phyloP scores from a whole-genome alignment of 2,888 invertebrate species.

The Apeira syringaria region DNA sequence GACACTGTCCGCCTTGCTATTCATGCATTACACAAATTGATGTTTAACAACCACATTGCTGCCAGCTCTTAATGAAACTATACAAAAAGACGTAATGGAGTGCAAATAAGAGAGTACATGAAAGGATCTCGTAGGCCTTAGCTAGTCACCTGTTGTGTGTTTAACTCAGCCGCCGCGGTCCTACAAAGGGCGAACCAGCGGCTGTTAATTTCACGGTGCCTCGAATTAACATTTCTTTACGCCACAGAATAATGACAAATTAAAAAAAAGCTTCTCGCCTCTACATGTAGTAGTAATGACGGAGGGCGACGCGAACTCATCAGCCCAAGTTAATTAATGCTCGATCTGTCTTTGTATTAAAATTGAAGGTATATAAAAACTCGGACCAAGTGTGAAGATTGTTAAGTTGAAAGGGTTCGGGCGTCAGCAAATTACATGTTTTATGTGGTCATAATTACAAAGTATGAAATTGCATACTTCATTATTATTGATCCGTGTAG shows the following conservation, averaged over 20 bases:
- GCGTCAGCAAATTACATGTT: conserved; percentile 24
- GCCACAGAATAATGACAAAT: conserved; percentile 83
- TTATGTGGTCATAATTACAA: conserved; percentile 9
- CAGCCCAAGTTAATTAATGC: conserved; percentile 80
- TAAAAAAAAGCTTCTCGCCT: conserved; percentile 77
- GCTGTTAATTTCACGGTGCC: conserved; percentile 84
- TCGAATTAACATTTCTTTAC: conserved; percentile 85
- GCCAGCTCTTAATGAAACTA: conserved; percentile 69
- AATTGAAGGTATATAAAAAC: conserved; percentile 61
- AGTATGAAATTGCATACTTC: too few species aligned
- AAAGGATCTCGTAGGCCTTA: conserved; percentile 71
- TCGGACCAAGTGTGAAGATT: conserved; percentile 35
- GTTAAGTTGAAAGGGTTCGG: conserved; percentile 41
- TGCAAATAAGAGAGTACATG: conserved; percentile 79
- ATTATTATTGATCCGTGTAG: too few species aligned
- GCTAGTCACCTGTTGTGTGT: conserved; percentile 82
- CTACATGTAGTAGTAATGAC: conserved; percentile 79
- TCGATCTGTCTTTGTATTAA: conserved; percentile 82
- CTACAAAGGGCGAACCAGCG: conserved; percentile 78
- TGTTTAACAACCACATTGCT: conserved; percentile 67
- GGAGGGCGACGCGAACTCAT: conserved; percentile 70
- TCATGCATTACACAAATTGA: conserved; percentile 66
- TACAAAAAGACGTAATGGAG: conserved; percentile 73
- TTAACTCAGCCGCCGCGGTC: conserved; percentile 76
- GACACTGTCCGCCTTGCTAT: conserved; percentile 40